Conservation (phyloP, 53 echinoderm and acorn worm genomes). For the Holothuria leucospilota region DNA sequence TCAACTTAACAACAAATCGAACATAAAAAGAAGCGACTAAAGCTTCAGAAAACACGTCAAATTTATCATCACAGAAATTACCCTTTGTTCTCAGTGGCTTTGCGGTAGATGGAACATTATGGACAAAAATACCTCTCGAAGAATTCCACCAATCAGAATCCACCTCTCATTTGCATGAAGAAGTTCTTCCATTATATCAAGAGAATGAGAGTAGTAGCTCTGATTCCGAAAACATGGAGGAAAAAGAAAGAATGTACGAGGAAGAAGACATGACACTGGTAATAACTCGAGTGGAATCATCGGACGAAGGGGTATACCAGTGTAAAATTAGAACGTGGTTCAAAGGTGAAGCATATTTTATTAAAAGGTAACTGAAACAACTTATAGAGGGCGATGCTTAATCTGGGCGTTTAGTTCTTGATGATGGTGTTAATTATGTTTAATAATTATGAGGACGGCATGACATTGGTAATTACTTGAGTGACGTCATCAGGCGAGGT, state of each 20-base stretch:
- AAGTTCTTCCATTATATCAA: neutral
- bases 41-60: too few relatives aligned
- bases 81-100: neutral
- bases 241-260: slow-evolving; percentile 7
- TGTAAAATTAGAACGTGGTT: slow-evolving; percentile 29
- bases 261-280: slow-evolving; percentile 67
- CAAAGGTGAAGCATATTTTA: neutral
- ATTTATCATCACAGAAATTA: too few relatives aligned
- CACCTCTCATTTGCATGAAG: neutral
- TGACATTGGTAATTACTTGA: too few relatives aligned
- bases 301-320: slow-evolving; percentile 53
- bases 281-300: neutral
- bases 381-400: too few relatives aligned
- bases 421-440: too few relatives aligned
- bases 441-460: too few relatives aligned
- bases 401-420: too few relatives aligned
- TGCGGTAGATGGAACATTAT: neutral
- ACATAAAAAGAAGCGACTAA: too few relatives aligned
- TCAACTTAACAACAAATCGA: too few relatives aligned
- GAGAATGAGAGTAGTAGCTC: neutral
- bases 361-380: neutral
- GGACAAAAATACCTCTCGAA: slow-evolving; percentile 25
- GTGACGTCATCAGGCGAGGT: too few relatives aligned
- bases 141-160: slow-evolving; percentile 1
- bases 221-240: neutral